phyloP scores from a whole-genome alignment of 2,113 vertebrate genomes.

The Tursiops truncatus region DNA sequence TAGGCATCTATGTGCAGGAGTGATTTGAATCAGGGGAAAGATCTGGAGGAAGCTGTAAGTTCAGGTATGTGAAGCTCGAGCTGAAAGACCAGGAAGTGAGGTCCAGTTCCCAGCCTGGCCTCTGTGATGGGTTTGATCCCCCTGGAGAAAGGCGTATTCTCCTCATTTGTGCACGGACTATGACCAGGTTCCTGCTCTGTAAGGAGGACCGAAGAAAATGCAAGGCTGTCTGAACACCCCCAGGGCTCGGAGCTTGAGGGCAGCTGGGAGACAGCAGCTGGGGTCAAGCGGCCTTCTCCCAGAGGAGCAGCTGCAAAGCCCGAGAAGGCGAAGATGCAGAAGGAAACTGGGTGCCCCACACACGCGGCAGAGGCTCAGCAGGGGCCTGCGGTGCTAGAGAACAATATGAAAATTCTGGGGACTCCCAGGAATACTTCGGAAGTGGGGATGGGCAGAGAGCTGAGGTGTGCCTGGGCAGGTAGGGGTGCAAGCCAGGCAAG shows the following conservation, averaged over 20 bases:
- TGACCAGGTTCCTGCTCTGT: not conserved
- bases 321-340: too few relatives aligned
- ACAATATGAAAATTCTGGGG: not conserved
- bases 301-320: not conserved
- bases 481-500: not conserved
- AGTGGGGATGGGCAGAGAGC: not conserved
- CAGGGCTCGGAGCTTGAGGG: not conserved
- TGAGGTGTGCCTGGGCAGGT: not conserved
- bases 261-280: not conserved
- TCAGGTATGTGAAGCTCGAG: too few relatives aligned
- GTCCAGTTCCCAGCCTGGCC: too few relatives aligned
- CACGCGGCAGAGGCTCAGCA: not conserved
- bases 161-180: not conserved
- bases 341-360: too few relatives aligned
- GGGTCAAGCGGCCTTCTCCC: not conserved
- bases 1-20: too few relatives aligned
- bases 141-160: not conserved
- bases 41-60: too few relatives aligned
- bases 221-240: not conserved
- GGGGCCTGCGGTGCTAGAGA: not conserved
- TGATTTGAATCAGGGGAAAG: too few relatives aligned
- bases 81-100: too few relatives aligned
- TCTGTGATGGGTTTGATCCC: not conserved
- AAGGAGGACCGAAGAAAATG: not conserved
- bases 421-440: not conserved